Evolutionary conservation across 2,113 vertebrate genomes (phyloP).

Genomic region (Notothenia coriiceps): DNA sequence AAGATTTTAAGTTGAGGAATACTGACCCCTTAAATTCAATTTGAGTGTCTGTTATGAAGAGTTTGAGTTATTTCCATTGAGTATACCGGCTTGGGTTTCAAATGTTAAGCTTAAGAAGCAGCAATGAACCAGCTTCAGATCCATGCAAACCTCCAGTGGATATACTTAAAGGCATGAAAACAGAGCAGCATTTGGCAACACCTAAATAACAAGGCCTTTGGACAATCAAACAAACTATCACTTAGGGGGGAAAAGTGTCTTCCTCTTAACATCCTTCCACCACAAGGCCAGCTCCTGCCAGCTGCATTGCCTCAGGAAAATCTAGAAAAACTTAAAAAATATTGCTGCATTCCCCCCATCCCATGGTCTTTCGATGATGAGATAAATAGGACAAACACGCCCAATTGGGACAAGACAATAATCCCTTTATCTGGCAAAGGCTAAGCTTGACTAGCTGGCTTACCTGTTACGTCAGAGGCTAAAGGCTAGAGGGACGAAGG

Average conservation of each 20-base stretch:
- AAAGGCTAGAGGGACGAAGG: slow-evolving; percentile 18
- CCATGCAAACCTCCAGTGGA: not conserved
- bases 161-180: not conserved
- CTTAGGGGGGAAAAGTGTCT: not conserved
- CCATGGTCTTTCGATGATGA: slow-evolving; percentile 41
- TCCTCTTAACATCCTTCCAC: not conserved
- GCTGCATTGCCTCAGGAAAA: slow-evolving; percentile 56
- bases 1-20: not conserved
- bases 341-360: slow-evolving; percentile 47
- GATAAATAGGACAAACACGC: slow-evolving; percentile 73
- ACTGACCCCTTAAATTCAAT: not conserved
- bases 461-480: slow-evolving; percentile 81
- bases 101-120: not conserved
- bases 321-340: slow-evolving; percentile 61
- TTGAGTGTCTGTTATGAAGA: not conserved
- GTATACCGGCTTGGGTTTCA: not conserved
- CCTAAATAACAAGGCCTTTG: slow-evolving; percentile 1
- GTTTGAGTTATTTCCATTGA: not conserved
- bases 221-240: not conserved
- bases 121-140: not conserved
- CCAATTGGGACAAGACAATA: slow-evolving; percentile 72
- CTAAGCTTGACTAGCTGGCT: slow-evolving; percentile 68
- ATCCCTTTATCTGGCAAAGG: slow-evolving; percentile 77
- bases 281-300: not conserved
- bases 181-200: not conserved